A percentile compares a stretch with the other conserved stretches of the same genome.
Evolutionary conservation across 2,113 vertebrate genomes (phyloP).

Genomic region (Oreochromis niloticus): DNA sequence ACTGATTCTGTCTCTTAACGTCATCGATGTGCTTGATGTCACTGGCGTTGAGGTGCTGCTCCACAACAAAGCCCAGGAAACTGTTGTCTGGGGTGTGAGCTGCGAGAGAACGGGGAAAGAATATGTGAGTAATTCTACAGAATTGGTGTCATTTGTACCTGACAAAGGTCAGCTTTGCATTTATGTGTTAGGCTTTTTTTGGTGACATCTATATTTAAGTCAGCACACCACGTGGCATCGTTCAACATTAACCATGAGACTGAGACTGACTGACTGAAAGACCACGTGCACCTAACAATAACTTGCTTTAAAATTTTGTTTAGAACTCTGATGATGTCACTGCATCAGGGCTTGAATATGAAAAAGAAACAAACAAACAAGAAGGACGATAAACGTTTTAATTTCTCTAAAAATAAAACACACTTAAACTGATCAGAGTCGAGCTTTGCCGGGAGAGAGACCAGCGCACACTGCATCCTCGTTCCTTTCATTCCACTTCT

Average conservation of each 20-base stretch:
- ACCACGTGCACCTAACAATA: neutral
- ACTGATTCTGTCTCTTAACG: slow-evolving; percentile 97
- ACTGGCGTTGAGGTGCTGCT: slow-evolving; percentile 97
- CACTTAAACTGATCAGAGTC: neutral
- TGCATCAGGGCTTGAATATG: neutral
- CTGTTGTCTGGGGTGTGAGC: slow-evolving; percentile 99
- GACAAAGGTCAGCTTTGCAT: neutral
- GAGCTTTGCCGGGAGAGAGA: neutral
- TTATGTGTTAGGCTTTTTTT: neutral
- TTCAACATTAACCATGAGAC: neutral
- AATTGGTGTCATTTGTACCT: neutral
- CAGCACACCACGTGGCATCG: neutral
- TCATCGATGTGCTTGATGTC: slow-evolving; percentile 94
- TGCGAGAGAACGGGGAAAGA: slow-evolving; percentile 35
- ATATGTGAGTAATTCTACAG: neutral
- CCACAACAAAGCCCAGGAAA: slow-evolving; percentile 97
- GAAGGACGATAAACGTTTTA: neutral
- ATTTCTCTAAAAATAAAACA: neutral
- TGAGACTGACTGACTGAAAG: neutral
- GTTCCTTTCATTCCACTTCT: neutral
- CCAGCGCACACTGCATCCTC: neutral
- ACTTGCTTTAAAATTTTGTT: neutral
- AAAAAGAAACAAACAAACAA: neutral
- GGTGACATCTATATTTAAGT: neutral
- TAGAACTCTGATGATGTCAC: neutral